Evolutionary conservation across 2,888 invertebrate species (phyloP), one percentile per base, ranked within the genome.

Genomic region (Caenorhabditis macrosperma): DNA sequence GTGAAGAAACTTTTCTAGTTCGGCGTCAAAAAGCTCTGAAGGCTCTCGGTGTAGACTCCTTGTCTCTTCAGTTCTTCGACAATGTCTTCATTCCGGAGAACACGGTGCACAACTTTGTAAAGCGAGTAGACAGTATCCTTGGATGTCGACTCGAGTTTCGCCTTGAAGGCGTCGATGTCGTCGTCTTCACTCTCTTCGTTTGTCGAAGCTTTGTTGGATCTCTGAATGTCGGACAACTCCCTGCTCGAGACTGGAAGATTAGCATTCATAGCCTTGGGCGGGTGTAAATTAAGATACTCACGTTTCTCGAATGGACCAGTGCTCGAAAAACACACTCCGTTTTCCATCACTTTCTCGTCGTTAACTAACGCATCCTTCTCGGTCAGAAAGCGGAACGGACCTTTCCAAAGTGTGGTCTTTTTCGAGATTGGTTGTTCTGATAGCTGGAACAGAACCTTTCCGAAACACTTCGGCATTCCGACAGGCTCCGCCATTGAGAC

Each of bases 391-490:
- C 54, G 60, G 44, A 71, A 71, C 7, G 1, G 15, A 0, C 41
- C 41, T n/a, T 61, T 52, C 61, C 50, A 38, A 4, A 71, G 15
- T 1, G 44, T 20, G 10, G 52, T 44, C 6, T 38, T 20, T 12
- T 44, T 71, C 15, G 41, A 7, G 24, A 71, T 71, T 0, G 60
- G 33, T 4, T 20, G 28, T 2, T 30, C 52, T 12, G 52, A n/a
- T 9, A 12, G n/a, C n/a, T 15, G n/a, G 17, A 71, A 61, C 54
- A 71, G 60, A 2, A 71, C 44, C n/a, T 71, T 71, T 24, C 69
- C 69, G 22, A 71, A 2, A 41, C 59, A 59, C 9, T 41, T n/a
- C 3, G 69, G 69, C 10, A 46, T 20, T 9, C 50, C 61, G 15
- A 71, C 50, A 0, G 69, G 44, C 1, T 61, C 50, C n/a, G 54